A percentile compares a stretch with the other conserved stretches of the same genome.
Conservation (phyloP, 2,888 invertebrate species). For the Argyra leucocephala region DNA sequence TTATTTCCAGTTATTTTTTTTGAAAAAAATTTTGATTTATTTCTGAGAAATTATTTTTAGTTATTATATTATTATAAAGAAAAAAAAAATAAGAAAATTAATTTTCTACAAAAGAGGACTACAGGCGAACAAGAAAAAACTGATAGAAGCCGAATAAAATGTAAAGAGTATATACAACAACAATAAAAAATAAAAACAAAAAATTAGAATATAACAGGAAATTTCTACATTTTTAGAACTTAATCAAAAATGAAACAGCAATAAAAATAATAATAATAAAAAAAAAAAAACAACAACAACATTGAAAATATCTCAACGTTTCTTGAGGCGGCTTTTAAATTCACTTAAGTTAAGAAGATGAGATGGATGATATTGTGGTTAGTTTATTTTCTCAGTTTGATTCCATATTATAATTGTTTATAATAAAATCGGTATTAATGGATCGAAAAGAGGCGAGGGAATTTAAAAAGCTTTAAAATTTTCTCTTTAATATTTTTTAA, state of each 20-base stretch:
- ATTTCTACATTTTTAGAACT: neutral
- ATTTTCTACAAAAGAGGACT: neutral
- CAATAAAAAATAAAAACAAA: neutral
- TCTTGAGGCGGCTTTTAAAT: neutral
- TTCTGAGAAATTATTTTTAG: neutral
- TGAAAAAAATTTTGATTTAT: too few relatives aligned
- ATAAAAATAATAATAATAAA: neutral
- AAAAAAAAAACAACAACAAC: neutral
- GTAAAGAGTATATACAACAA: too few relatives aligned
- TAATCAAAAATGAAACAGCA: neutral
- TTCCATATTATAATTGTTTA: too few relatives aligned
- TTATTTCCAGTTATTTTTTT: too few relatives aligned
- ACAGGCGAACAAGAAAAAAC: too few relatives aligned
- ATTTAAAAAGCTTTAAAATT: neutral
- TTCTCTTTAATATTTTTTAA: too few relatives aligned
- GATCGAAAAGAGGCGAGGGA: neutral
- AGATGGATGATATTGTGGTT: neutral
- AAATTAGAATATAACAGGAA: neutral
- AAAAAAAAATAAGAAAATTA: neutral
- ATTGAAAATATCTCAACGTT: neutral
- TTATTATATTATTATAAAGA: neutral
- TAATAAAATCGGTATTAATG: too few relatives aligned
- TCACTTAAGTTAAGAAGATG: constrained; percentile 3
- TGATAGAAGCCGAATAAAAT: too few relatives aligned
- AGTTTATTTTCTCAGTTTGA: too few relatives aligned